A percentile compares a stretch with the other conserved stretches of the same genome.
These are phyloP conservation scores for Microtus ochrogaster DNA, from an alignment of 2,113 vertebrate genomes.

Conservation along the genomic window DNA sequence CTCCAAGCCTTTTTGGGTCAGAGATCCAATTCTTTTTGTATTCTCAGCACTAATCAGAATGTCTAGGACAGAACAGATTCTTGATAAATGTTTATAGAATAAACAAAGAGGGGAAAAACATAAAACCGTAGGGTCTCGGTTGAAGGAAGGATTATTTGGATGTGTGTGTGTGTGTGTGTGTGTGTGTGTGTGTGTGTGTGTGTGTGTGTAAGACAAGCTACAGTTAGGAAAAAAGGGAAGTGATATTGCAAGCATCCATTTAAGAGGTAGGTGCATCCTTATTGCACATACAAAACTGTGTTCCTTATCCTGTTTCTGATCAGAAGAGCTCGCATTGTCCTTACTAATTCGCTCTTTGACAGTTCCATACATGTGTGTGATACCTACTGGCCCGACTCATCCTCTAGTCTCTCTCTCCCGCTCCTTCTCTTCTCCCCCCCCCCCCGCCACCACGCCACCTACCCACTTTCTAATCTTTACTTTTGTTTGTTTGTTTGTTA, in stretches of 20 bases:
- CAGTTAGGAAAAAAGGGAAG: background rate
- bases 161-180: background rate
- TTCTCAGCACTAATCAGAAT: slow-evolving; percentile 32
- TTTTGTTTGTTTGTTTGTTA: background rate
- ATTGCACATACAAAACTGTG: background rate
- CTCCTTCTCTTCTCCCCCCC: no score
- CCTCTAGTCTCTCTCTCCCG: background rate
- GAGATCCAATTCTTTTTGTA: background rate
- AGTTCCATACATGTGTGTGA: no score
- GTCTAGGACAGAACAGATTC: background rate
- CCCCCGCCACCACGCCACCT: rapidly evolving
- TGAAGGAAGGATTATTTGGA: background rate
- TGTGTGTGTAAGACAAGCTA: background rate
- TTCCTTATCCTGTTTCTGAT: background rate
- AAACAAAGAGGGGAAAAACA: background rate
- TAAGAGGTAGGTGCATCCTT: background rate
- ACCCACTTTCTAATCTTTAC: background rate
- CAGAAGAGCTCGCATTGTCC: background rate
- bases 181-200: background rate
- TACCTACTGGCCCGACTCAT: background rate
- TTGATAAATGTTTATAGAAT: slow-evolving; percentile 55
- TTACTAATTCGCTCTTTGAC: background rate
- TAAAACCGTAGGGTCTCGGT: background rate
- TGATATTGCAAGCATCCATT: background rate
- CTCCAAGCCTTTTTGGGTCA: background rate